Percentiles rank a stretch among this genome's conserved stretches.
Conservation (phyloP, 2,113 vertebrate species). For the Zosterops pallidus region DNA sequence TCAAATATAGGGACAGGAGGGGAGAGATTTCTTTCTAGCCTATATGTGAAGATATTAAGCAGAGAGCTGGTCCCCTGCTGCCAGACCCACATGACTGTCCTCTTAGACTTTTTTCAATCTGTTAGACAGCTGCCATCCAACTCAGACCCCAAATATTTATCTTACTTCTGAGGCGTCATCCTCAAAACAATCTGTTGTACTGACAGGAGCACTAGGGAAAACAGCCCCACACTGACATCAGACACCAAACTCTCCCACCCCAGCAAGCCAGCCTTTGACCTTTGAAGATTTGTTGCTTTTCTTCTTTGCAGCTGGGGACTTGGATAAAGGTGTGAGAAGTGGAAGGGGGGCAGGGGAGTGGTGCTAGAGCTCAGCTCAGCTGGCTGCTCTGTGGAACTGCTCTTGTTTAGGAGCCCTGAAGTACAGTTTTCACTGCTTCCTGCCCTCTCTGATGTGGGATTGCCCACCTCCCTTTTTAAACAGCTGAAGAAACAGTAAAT, state of each 20-base stretch:
- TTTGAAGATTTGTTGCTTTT: slow-evolving; percentile 9
- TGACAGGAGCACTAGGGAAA: background rate
- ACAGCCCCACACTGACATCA: background rate
- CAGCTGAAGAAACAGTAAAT: background rate
- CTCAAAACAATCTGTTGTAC: background rate
- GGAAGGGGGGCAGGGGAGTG: background rate
- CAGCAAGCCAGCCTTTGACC: background rate
- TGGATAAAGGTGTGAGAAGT: background rate
- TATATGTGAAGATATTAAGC: background rate
- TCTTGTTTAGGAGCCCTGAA: background rate
- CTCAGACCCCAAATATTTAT: slow-evolving; percentile 3
- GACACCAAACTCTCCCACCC: background rate
- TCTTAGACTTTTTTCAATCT: slow-evolving; percentile 7
- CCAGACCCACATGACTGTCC: background rate
- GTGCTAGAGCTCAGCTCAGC: background rate
- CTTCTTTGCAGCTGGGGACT: background rate
- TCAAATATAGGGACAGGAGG: background rate
- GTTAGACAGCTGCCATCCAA: slow-evolving; percentile 22
- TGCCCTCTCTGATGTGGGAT: background rate
- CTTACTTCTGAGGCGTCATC: slow-evolving; percentile 2
- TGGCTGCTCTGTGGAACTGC: background rate
- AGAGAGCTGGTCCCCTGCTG: background rate
- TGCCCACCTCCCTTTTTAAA: background rate
- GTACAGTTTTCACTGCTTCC: background rate
- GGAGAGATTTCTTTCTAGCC: background rate